Evolutionary conservation across 2,113 vertebrate genomes (phyloP), one percentile per base, ranked within the genome.

Genomic region (Acrocephalus arundinaceus): DNA sequence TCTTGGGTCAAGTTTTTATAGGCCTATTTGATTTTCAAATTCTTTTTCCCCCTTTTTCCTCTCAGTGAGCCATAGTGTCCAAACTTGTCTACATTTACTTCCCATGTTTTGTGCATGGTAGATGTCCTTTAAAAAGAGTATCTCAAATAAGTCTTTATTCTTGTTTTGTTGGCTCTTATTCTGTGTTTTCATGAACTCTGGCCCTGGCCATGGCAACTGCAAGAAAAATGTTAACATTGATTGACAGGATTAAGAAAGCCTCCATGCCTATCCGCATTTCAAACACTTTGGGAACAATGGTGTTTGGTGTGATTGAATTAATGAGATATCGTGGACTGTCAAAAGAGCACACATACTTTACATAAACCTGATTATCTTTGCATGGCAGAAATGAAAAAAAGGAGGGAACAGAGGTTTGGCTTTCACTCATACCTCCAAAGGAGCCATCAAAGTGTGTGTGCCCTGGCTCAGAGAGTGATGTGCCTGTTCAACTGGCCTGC

Each of bases 361-460:
- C 99, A 99, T 99, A 99, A 99, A 99, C 99, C 99, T 99, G 99
- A 99, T 99, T 99, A 99, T 99, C 99, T 99, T 98, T 99, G 99
- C 98, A 98, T 98, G 99, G 99, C 99, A 99, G 99, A 99, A 98
- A 98, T 97, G 98, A 98, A 98, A 98, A 98, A 98, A 97, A 96
- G 97, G 98, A 96, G 97, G 97, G 96, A 97, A 96, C 95, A 95
- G 96, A 97, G 97, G 97, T 97, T 98, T 97, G 97, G 98, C 98
- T 99, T 98, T 98, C 97, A 97, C 97, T 98, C 96, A 97, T 98
- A 98, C 98, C 98, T 98, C 98, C 97, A 97, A 98, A 98, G 98
- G 97, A 97, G 97, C 97, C 98, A 97, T 98, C 98, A 98, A 98
- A 98, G 98, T 98, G 97, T 96, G 97, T 79, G 97, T 81, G 97